Evolutionary conservation across 2,797 vertebrate species (phyloP), one percentile per base, ranked within the genome.

Genomic region (Rhinogobio ventralis): DNA sequence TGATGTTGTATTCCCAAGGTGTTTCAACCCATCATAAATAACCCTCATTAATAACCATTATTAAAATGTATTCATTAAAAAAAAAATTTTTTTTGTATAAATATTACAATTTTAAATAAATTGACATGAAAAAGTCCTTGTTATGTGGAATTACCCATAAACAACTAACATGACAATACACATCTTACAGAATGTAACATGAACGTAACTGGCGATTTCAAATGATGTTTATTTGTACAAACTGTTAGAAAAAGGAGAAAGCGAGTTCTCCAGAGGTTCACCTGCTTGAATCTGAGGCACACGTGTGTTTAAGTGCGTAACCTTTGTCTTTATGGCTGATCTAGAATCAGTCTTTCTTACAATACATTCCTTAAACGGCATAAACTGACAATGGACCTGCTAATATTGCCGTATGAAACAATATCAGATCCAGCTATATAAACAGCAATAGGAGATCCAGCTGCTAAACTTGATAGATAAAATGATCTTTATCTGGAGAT

Each of bases 171-270:
- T 28, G 19, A 53, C 19, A 62, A 76, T 17, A 69, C 1, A 14
- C 46, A 36, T 28, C 36, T 33, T 28, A 25, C n/a, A 25, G 5
- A 46, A n/a, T 13, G 17, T 20, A 42, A 42, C 3, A 81, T 49
- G 3, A 30, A 7, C 13, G 3, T 25, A 80, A 25, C 20, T 46
- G 36, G 10, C 2, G 0, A 77, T 77, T 78, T 77, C n/a, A 84
- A 84, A 84, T 53, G 0, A 77, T n/a, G 51, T 84, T 85, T 85
- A 85, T 85, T 85, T 79, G 55, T 84, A 84, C 53, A 79, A 78
- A 84, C 66, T 28, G 23, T 49, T 64, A 72, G 66, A 71, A 79
- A 84, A 71, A 0, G 19, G n/a, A 17, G 55, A 66, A 53, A 51
- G 28, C 17, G 3, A 20, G 33, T 11, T 19, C 60, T 79, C 67